Conservation (phyloP, 2,113 vertebrate genomes). For the Gallinago paraguaiae region DNA sequence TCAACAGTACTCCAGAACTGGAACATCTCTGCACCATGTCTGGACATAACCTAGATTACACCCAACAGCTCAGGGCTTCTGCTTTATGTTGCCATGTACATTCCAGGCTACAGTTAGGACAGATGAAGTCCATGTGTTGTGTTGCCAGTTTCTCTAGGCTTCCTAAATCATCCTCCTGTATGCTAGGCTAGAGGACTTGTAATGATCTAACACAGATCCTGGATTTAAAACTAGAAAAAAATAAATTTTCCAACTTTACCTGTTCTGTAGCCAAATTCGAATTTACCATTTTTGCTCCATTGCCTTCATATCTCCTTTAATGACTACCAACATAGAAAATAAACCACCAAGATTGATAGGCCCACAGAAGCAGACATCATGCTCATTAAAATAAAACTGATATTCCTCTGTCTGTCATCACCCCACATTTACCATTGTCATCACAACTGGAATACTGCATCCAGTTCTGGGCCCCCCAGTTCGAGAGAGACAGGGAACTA, state of each 20-base stretch:
- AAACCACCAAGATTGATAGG: neutral
- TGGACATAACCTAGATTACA: neutral
- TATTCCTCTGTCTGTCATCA: neutral
- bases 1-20: neutral
- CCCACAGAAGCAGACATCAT: neutral
- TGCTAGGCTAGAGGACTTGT: neutral
- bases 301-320: neutral
- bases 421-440: neutral
- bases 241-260: neutral
- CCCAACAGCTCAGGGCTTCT: neutral
- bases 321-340: neutral
- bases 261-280: neutral
- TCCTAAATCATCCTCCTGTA: neutral
- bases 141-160: neutral
- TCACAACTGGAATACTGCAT: no score
- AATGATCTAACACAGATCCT: neutral
- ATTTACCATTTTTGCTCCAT: accelerated
- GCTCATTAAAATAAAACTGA: neutral
- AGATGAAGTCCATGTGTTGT: neutral
- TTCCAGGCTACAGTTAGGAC: neutral
- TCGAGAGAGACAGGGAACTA: no score
- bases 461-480: no score
- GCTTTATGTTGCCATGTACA: neutral
- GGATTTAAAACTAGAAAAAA: neutral
- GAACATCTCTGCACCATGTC: neutral